Evolutionary conservation across 2,797 vertebrate species (phyloP), one percentile per base, ranked within the genome.

Genomic region (Ctenopoma kingsleyae): DNA sequence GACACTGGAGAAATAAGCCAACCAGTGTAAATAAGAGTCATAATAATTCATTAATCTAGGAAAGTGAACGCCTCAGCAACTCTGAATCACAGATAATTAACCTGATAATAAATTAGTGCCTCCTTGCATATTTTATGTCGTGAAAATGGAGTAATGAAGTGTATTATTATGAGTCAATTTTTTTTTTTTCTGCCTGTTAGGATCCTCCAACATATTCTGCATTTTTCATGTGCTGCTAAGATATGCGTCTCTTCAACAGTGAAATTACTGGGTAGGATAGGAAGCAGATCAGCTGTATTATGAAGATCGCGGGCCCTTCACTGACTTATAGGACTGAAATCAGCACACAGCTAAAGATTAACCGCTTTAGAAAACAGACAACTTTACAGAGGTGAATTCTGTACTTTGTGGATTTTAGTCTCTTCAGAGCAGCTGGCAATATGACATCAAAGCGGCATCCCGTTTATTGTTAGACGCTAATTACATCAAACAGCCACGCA

Each of bases 21-120:
- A 58, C 62, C 68, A 52, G 54, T 78, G 74, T 91, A 90, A 92
- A 93, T 84, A 89, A 78, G 71, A 89, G 80, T 85, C 88, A 84
- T 89, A 87, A 84, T 89, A 87, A 86, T 84, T 92, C 89, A 89
- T 92, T 91, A 85, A 90, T 92, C 83, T 80, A 77, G 51, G 67
- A 84, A 90, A 87, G 80, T 80, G 87, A 90, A 89, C 36, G 81
- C 84, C 84, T 92, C 85, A 89, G 86, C 78, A 84, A 67, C 83
- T 91, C 86, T 75, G 84, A 88, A 91, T 82, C 87, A 87, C 77
- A 91, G 87, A 91, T 93, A 90, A 94, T 94, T 91, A 93, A 90
- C 86, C 84, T 83, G 88, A 89, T 91, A 90, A 91, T 80, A 88
- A 92, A 92, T 90, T 74, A 87, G 78, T 68, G 83, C 83, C 80